Evolutionary conservation across 1,140 invertebrate species (phyloP).

Genomic region (Saxidomus purpurata): DNA sequence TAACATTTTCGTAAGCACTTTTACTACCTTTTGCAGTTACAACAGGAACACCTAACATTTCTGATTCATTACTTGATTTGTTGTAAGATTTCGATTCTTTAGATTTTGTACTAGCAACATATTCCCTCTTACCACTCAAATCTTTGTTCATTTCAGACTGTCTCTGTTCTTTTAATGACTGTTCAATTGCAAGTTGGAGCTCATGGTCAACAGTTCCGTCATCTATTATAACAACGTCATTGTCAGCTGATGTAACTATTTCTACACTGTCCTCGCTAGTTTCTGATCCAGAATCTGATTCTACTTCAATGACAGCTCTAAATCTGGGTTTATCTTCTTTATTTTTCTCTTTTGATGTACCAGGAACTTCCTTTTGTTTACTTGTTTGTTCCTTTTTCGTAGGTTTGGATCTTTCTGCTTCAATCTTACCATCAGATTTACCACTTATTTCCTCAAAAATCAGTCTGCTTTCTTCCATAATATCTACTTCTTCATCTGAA

Average conservation of each 20-base stretch:
- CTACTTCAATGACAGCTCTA: slow-evolving; percentile 51
- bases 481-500: slow-evolving; percentile 47
- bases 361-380: neutral
- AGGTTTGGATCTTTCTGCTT: neutral
- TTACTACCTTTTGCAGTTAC: neutral
- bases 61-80: neutral
- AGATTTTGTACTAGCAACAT: neutral
- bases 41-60: neutral
- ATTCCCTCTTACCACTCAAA: neutral
- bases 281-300: slow-evolving; percentile 57
- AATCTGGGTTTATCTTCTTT: slow-evolving; percentile 34
- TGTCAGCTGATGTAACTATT: neutral
- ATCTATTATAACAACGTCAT: neutral
- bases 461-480: slow-evolving; percentile 37
- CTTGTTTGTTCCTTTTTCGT: neutral
- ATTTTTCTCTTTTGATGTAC: neutral
- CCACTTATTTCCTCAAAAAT: slow-evolving; percentile 18
- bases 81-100: neutral
- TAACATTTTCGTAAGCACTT: neutral
- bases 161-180: slow-evolving; percentile 5
- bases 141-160: neutral
- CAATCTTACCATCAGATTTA: neutral
- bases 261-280: slow-evolving; percentile 7
- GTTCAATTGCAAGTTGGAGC: slow-evolving; percentile 40
- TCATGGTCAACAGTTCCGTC: slow-evolving; percentile 24